These are phyloP conservation scores for Globicephala melas DNA, from an alignment of 2,113 vertebrate species.

Conservation along the genomic window DNA sequence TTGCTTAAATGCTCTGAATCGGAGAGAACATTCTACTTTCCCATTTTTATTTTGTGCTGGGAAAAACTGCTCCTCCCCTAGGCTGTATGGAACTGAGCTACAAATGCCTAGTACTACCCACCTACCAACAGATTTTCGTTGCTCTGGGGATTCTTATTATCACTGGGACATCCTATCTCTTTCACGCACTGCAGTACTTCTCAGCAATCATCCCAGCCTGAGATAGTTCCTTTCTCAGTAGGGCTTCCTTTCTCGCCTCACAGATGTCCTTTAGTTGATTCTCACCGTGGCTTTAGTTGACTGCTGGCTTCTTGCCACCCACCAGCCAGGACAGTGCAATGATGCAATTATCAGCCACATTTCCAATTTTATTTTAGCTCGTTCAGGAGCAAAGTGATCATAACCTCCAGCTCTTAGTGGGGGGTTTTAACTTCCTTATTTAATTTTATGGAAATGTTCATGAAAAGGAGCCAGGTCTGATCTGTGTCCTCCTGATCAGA, in stretches of 20 bases:
- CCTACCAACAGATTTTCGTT: not conserved
- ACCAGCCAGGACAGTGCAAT: not conserved
- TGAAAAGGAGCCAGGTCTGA: not conserved
- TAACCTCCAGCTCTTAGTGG: not conserved
- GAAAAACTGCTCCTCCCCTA: not conserved
- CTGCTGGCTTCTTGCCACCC: not conserved
- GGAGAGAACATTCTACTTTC: not conserved
- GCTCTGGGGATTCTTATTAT: too few relatives aligned
- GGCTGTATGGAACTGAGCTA: not conserved
- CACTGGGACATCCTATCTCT: not conserved
- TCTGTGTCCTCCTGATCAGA: not conserved
- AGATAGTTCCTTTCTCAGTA: not conserved
- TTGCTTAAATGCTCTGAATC: not conserved
- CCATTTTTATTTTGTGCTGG: not conserved
- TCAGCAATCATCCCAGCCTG: not conserved
- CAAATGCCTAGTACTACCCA: not conserved
- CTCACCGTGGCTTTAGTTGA: not conserved
- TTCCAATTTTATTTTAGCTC: not conserved
- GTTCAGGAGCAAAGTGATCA: not conserved
- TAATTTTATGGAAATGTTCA: not conserved
- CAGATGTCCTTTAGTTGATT: not conserved
- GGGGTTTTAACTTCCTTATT: not conserved
- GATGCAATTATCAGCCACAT: not conserved
- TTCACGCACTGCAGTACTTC: not conserved
- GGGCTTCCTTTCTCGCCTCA: not conserved